Base-by-base conservation (phyloP, 37 sponge, comb jelly and placozoan genomes). In the Tethya wilhelma region DNA sequence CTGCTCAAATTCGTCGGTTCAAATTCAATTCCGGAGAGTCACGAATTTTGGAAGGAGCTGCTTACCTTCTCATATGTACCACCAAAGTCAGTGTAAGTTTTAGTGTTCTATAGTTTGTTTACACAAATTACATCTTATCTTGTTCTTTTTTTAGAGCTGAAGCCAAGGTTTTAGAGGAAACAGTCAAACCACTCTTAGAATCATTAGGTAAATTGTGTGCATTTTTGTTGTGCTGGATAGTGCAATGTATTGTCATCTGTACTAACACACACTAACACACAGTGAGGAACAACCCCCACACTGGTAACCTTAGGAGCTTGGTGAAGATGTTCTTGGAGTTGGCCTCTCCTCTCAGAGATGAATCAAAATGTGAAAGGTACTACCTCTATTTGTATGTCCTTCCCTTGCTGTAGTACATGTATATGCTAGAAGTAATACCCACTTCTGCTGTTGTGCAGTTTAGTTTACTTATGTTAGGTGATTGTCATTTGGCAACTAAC, bases 1-100 rank as follows among this genome's bases (percentile, higher is more conserved):
- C 71, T 93, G n/a, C 73, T 43, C 26, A 71, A 41, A 71, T 81
- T 93, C 19, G 80, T 93, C 2, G 90, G 90, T n/a, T 29, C 44
- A 53, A 37, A 58, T 30, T 30, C 86, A 0, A 38, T 93, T 12
- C 23, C 73, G 7, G 70, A 59, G 26, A 45, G 62, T 9, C 87
- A 93, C 62, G 73, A 44, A 6, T 93, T 85, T 69, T 93, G 93
- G 93, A 64, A 86, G 53, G 83, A 89, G 32, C 39, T 93, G 26
- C 74, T 93, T n/a, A 73, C 74, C 0, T 93, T 93, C 58, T 83
- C 86, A 7, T 89, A 80, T 43, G 55, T 44, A 4, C 63, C 74
- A 0, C 90, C 90, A 1, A 67, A 42, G 8, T 72, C 73, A 53
- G 49, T 72, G 73, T 49, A 72, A 49, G 4, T 45, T 49, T 55